Conservation (phyloP, 2,113 vertebrate species). For the Peromyscus maniculatus region DNA sequence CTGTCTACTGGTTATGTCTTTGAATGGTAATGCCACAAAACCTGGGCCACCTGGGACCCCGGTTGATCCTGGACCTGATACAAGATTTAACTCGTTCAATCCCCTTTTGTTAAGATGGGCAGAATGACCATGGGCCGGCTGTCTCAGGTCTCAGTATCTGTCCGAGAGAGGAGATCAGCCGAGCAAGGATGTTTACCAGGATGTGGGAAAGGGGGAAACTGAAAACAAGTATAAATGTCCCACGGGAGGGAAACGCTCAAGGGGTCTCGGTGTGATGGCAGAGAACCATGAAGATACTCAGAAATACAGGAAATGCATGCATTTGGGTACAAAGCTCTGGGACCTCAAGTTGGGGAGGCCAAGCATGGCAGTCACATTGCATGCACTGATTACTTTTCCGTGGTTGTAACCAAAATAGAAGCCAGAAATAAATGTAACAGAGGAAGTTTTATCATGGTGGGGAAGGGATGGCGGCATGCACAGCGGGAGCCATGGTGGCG, state of each 20-base stretch:
- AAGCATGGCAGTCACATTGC: neutral
- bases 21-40: neutral
- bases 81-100: neutral
- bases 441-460: neutral
- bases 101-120: neutral
- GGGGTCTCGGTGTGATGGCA: neutral
- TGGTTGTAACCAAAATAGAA: neutral
- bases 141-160: neutral
- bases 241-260: neutral
- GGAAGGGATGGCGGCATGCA: neutral
- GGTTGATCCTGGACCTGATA: neutral
- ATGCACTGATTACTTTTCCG: neutral
- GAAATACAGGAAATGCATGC: neutral
- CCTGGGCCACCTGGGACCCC: neutral
- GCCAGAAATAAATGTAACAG: neutral
- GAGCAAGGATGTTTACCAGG: fast-evolving
- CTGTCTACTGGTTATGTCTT: neutral
- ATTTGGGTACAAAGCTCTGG: neutral
- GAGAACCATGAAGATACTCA: neutral
- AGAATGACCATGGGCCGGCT: neutral
- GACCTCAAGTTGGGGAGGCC: neutral
- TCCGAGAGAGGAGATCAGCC: neutral
- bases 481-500: neutral
- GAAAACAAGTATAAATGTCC: neutral
- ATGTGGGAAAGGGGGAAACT: neutral